These are phyloP conservation scores for Tragopan temminckii DNA, from an alignment of 2,797 vertebrate genomes.

Conservation along the genomic window DNA sequence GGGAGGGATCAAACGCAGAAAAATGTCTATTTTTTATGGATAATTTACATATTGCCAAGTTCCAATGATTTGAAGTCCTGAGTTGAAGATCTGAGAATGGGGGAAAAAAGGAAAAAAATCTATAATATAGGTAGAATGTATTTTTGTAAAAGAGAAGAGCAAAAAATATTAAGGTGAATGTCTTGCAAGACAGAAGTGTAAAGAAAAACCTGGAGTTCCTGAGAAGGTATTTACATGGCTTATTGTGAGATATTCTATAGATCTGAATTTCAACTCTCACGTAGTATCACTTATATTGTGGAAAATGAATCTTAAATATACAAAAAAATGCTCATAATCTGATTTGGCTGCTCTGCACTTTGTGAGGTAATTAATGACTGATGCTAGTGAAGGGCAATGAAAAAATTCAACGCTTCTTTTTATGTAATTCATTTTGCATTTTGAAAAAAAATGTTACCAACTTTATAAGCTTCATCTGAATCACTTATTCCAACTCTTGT, in stretches of 20 bases:
- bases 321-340: not conserved
- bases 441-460: slow-evolving; percentile 6
- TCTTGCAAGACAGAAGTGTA: not conserved
- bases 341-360: not conserved
- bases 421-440: slow-evolving; percentile 52
- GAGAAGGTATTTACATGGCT: not conserved
- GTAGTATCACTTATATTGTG: not conserved
- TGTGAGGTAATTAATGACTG: not conserved
- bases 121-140: not conserved
- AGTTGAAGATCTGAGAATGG: not conserved
- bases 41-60: not conserved
- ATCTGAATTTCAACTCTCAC: not conserved
- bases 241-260: not conserved
- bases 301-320: not conserved
- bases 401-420: slow-evolving; percentile 30
- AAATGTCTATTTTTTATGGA: not conserved
- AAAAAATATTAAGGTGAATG: not conserved
- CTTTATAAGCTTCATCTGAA: slow-evolving; percentile 12
- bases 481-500: not conserved
- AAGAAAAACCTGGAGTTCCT: not conserved
- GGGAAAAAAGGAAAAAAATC: not conserved
- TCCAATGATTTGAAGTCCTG: not conserved
- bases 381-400: slow-evolving; percentile 18
- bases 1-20: not conserved
- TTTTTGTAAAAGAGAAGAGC: not conserved